Evolutionary conservation across 2,888 invertebrate species (phyloP).

Genomic region (Tiliacea citrago): DNA sequence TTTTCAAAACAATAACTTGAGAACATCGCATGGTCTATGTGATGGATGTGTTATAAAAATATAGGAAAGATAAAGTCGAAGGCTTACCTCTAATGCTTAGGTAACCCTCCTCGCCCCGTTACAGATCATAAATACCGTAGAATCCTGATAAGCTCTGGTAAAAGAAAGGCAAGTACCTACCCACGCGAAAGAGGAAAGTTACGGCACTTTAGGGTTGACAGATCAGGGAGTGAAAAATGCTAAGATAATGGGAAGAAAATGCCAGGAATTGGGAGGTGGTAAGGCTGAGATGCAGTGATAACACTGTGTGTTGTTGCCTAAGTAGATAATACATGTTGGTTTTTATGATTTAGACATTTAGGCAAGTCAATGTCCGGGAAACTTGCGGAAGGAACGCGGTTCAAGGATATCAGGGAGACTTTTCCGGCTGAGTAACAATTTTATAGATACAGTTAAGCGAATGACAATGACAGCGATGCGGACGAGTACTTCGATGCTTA

Average conservation of each 20-base stretch:
- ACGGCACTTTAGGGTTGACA: constrained; percentile 63
- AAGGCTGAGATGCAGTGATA: constrained; percentile 27
- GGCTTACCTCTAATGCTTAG: constrained; percentile 79
- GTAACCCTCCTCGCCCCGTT: constrained; percentile 76
- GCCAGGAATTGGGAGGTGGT: constrained; percentile 15
- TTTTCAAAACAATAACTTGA: constrained; percentile 64
- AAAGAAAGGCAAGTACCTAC: constrained; percentile 72
- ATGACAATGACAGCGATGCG: too few relatives aligned
- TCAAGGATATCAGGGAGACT: background rate
- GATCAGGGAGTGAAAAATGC: constrained; percentile 60
- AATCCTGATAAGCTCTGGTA: constrained; percentile 81
- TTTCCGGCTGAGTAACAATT: background rate
- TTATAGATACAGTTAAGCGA: background rate
- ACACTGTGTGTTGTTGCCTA: background rate
- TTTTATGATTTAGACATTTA: background rate
- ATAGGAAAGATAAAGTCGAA: constrained; percentile 78
- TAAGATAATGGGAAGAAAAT: constrained; percentile 49
- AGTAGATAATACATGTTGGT: background rate
- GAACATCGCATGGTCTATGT: constrained; percentile 64
- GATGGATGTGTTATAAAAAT: constrained; percentile 76
- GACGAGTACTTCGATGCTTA: too few relatives aligned
- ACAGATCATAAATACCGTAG: constrained; percentile 82
- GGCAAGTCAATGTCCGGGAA: background rate
- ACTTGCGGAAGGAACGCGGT: background rate
- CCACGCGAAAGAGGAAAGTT: constrained; percentile 63